Conservation (phyloP, 2,797 vertebrate genomes). For the Cercopithecus petaurista region DNA sequence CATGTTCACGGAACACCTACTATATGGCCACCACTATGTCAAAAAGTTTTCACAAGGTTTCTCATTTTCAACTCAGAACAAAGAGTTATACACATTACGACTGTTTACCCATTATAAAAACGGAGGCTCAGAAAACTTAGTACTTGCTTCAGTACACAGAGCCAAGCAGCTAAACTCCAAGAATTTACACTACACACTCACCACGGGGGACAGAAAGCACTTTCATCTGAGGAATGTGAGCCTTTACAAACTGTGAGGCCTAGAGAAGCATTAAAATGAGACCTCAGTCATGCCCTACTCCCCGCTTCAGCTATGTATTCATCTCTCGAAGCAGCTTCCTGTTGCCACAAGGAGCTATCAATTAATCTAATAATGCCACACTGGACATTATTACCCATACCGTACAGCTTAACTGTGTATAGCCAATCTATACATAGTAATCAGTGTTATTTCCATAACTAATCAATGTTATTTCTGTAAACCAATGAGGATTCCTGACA, state of each 20-base stretch:
- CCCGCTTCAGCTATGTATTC: background rate
- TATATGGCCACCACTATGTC: fast-evolving
- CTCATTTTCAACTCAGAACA: background rate
- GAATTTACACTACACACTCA: background rate
- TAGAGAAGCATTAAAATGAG: background rate
- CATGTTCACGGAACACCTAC: background rate
- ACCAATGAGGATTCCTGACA: background rate
- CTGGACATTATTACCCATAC: background rate
- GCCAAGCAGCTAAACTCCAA: background rate
- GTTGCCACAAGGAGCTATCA: background rate
- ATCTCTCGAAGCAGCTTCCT: background rate
- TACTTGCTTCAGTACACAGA: background rate
- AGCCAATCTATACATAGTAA: background rate
- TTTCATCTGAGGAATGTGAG: background rate
- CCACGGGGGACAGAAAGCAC: background rate
- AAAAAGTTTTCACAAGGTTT: background rate
- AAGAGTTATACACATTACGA: background rate
- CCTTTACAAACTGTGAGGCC: background rate
- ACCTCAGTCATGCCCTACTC: background rate
- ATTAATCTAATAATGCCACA: background rate
- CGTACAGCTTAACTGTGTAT: background rate
- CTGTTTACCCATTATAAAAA: background rate
- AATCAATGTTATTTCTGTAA: background rate
- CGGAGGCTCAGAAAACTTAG: background rate
- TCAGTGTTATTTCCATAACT: background rate